Percentiles rank a stretch among this genome's conserved stretches.
Evolutionary conservation across 35 echinoderm and acorn worm genomes (phyloP).

Genomic region (Anneissia japonica): DNA sequence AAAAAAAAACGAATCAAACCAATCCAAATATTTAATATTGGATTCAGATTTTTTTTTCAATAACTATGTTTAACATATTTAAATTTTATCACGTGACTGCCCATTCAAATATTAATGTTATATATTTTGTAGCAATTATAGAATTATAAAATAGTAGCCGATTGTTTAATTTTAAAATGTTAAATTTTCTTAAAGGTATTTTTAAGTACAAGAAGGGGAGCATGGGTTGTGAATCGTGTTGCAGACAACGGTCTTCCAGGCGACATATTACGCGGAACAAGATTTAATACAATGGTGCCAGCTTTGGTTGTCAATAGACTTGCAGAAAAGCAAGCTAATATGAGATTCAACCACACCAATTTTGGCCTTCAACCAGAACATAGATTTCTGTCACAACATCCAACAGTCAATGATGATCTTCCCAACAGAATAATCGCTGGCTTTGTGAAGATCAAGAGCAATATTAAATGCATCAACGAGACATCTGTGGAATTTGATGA

Average conservation of each 20-base stretch:
- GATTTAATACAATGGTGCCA: background rate
- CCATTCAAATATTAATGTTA: no score
- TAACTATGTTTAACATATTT: no score
- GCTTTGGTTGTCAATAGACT: background rate
- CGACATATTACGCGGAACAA: background rate
- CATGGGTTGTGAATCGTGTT: conserved; percentile 37
- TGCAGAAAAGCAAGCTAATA: background rate
- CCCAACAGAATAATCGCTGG: conserved; percentile 49
- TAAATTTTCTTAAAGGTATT: no score
- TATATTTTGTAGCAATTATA: no score
- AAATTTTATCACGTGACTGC: no score
- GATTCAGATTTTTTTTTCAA: no score
- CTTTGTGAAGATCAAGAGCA: conserved; percentile 25
- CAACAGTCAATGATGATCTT: conserved; percentile 46
- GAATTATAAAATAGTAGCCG: no score
- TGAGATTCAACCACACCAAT: conserved; percentile 8
- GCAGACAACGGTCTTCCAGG: conserved; percentile 31
- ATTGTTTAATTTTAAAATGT: no score
- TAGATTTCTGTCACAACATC: background rate
- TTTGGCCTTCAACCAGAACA: conserved; percentile 29
- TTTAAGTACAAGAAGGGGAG: conserved; percentile 41
- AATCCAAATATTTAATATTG: no score
- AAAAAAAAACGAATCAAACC: no score
- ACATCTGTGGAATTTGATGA: conserved; percentile 52
- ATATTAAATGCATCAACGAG: conserved; percentile 28